A percentile compares a stretch with the other conserved stretches of the same genome.
Conservation (phyloP, 2,888 invertebrate genomes). For the Yponomeuta cagnagella region DNA sequence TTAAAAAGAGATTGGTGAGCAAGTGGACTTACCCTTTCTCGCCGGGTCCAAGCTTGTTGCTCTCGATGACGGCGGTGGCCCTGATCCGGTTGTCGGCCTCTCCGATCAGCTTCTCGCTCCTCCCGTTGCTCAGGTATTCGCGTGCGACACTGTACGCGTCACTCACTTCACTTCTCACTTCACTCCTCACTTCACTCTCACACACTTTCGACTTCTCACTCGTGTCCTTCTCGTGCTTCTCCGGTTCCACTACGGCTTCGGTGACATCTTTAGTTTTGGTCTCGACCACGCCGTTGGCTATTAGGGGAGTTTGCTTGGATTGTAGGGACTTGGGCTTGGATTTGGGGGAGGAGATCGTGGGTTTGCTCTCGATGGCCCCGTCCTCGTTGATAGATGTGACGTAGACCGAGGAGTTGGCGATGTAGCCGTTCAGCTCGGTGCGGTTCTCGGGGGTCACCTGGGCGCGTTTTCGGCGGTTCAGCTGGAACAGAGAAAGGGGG, state of each 20-base stretch:
- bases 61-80: constrained; percentile 77
- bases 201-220: constrained; percentile 26
- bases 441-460: constrained; percentile 58
- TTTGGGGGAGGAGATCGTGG: constrained; percentile 66
- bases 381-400: constrained; percentile 83
- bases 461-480: constrained; percentile 77
- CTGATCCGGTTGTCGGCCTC: constrained; percentile 78
- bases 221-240: constrained; percentile 48
- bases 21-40: constrained; percentile 64
- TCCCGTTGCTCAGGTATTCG: constrained; percentile 77
- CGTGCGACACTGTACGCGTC: constrained; percentile 61
- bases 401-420: constrained; percentile 88
- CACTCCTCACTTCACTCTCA: constrained; percentile 56
- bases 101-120: constrained; percentile 84
- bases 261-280: constrained; percentile 40
- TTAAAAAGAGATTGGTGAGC: no score
- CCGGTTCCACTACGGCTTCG: constrained; percentile 46
- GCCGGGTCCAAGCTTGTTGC: constrained; percentile 74
- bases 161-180: constrained; percentile 47
- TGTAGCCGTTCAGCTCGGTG: constrained; percentile 85
- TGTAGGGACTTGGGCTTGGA: constrained; percentile 62
- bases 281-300: constrained; percentile 59
- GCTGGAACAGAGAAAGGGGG: constrained; percentile 71
- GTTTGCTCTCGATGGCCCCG: constrained; percentile 66
- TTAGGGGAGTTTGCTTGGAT: constrained; percentile 63